A percentile compares a stretch with the other conserved stretches of the same genome.
These are phyloP conservation scores for Phalangium opilio DNA, from an alignment of 2,888 invertebrate species.

Conservation along the genomic window DNA sequence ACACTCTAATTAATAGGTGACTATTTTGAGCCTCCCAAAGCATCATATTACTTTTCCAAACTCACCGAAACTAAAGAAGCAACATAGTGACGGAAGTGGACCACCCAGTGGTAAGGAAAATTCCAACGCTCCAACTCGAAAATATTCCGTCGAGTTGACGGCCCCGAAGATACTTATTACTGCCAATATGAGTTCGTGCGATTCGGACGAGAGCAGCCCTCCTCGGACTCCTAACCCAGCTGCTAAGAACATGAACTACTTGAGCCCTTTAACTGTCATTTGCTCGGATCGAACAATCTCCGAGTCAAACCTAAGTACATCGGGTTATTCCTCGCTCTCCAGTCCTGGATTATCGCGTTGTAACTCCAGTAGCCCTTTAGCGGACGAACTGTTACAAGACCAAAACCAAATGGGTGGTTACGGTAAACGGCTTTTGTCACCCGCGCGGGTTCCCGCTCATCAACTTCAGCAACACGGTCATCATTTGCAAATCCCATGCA, in stretches of 20 bases:
- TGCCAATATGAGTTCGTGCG: constrained; percentile 54
- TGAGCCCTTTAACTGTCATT: constrained; percentile 17
- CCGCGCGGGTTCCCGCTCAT: constrained; percentile 8
- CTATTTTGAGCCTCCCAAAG: too few species aligned
- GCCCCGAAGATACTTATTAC: constrained; percentile 44
- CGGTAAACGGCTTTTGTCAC: constrained; percentile 5
- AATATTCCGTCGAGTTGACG: constrained; percentile 21
- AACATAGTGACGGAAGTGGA: too few species aligned
- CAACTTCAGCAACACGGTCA: constrained; percentile 3
- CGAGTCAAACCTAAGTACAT: constrained; percentile 66
- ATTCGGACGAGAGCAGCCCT: constrained; percentile 48
- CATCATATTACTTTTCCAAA: too few species aligned
- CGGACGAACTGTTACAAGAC: constrained; percentile 14
- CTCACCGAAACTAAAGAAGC: too few species aligned
- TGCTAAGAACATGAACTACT: constrained; percentile 19
- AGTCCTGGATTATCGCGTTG: constrained; percentile 67
- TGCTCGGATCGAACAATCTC: constrained; percentile 46
- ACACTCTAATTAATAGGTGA: too few species aligned
- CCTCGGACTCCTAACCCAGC: constrained; percentile 41
- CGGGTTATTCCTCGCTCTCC: constrained; percentile 71
- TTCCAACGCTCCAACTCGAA: constrained; percentile 5
- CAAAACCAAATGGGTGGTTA: constrained; percentile 10
- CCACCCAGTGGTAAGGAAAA: too few species aligned
- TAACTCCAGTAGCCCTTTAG: constrained; percentile 55
- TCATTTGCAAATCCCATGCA: constrained; percentile 11